Evolutionary conservation across 2,113 vertebrate species (phyloP), one percentile per base, ranked within the genome.

Genomic region (Gambusia holbrooki): DNA sequence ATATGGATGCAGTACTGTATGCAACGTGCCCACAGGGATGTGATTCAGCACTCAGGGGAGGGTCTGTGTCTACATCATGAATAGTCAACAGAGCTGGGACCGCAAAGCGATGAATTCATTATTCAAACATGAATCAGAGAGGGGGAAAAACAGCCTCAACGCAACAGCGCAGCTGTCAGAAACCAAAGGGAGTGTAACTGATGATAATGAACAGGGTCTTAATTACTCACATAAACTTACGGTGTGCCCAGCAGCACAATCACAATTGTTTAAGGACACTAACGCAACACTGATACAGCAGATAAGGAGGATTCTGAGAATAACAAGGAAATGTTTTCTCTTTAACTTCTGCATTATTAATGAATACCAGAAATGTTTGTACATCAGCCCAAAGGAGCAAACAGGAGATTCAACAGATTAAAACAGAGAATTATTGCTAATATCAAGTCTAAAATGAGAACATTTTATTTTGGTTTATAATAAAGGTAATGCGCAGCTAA

Each of bases 31-130:
- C 69, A 68, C 32, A 19, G 82, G 77, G 85, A 89, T 66, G 28
- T 63, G 81, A 86, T 40, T 76, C 72, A 74, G 76, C 62, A 61
- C 80, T 72, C 80, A 30, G 63, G 77, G 80, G 74, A 76, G 66
- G 80, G 77, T 74, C 69, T 85, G 78, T 79, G 69, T 84, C 84
- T 74, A 83, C 84, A 87, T 87, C 79, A 88, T 87, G 85, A 89
- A 92, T 86, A 91, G 76, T 84, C 72, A 88, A 82, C 73, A 81
- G 81, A 63, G 66, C 65, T 69, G 77, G 63, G 40, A 82, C 79
- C 73, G 75, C 67, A 54, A 62, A 76, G 69, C 67, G 25, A 79
- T 65, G 22, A 85, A 85, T 81, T 66, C 62, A 81, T 91, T 74
- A 88, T 86, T 77, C 77, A 84, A 84, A 83, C 82, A 62, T 83